These are phyloP conservation scores for Ceratitis capitata DNA, from an alignment of 1,140 invertebrate genomes.

Conservation along the genomic window DNA sequence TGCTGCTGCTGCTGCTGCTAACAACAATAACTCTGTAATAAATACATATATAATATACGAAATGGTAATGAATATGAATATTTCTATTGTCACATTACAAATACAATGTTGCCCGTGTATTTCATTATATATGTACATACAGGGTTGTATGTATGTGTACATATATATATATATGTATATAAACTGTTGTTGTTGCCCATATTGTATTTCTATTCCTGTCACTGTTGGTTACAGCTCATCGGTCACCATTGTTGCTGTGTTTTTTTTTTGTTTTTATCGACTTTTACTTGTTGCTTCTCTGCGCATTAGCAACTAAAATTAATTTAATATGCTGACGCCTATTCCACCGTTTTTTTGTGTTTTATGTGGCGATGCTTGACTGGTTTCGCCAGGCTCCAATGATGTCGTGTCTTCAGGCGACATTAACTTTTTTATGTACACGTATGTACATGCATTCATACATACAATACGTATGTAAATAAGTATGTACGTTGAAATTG, in stretches of 20 bases:
- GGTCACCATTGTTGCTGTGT: background rate
- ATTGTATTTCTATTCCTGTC: slow-evolving; percentile 24
- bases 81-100: background rate
- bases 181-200: background rate
- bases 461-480: background rate
- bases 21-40: background rate
- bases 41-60: background rate
- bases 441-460: background rate
- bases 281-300: background rate
- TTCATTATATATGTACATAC: background rate
- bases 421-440: background rate
- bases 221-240: slow-evolving; percentile 14
- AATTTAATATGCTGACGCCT: background rate
- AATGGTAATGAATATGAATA: slow-evolving; percentile 1
- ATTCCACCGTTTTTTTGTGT: background rate
- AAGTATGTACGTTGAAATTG: background rate
- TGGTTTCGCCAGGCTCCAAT: background rate
- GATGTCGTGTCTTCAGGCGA: background rate
- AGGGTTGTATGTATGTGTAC: background rate
- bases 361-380: background rate
- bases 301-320: background rate
- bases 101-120: background rate
- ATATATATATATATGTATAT: background rate
- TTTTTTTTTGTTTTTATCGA: background rate
- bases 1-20: too few species aligned